Evolutionary conservation across 2,113 vertebrate species (phyloP).

Genomic region (Falcunculus frontatus): DNA sequence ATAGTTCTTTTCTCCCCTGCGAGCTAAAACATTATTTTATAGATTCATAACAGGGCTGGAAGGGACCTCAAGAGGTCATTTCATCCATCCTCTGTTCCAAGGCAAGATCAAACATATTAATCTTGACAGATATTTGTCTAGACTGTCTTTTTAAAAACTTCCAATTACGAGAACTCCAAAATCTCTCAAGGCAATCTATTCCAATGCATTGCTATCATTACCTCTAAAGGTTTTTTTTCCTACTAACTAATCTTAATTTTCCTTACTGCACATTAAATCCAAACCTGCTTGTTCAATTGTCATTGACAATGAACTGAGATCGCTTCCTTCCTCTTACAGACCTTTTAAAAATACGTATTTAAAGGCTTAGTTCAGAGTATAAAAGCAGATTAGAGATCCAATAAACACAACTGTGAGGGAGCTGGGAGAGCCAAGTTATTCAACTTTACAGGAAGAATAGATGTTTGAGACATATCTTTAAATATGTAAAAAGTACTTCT

Average conservation of each 20-base stretch:
- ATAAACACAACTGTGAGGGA: background rate
- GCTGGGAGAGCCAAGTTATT: background rate
- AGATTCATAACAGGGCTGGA: background rate
- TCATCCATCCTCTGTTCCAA: background rate
- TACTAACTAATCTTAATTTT: background rate
- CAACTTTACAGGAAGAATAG: background rate
- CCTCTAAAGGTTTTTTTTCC: background rate
- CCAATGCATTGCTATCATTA: background rate
- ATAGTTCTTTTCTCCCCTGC: background rate
- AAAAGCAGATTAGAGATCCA: background rate
- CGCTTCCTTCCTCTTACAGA: background rate
- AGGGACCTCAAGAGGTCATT: constrained; percentile 31
- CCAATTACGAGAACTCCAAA: background rate
- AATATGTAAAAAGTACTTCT: background rate
- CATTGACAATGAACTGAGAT: background rate
- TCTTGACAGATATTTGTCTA: constrained; percentile 20
- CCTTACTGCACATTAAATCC: background rate
- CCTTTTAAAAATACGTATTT: background rate
- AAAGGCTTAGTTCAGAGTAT: background rate
- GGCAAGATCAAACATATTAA: constrained; percentile 21
- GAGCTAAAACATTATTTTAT: constrained; percentile 19
- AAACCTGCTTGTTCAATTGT: background rate
- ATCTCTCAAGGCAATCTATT: background rate
- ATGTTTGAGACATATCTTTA: background rate
- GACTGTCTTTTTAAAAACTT: background rate